Conservation (phyloP, 2,797 vertebrate genomes). For the Poeciliopsis presidionis region DNA sequence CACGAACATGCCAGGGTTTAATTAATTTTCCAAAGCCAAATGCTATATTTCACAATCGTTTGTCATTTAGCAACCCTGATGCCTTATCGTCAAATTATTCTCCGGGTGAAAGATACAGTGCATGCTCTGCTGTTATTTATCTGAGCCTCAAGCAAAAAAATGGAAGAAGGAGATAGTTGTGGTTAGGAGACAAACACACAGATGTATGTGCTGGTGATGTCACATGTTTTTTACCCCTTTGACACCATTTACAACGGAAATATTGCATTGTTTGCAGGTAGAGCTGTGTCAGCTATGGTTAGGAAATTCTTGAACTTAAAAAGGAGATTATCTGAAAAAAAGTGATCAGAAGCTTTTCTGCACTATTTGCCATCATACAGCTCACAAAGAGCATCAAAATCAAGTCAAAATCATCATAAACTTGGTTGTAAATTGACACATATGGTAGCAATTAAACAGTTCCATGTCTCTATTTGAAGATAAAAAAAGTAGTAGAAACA, state of each 20-base stretch:
- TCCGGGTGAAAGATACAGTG: constrained; percentile 2
- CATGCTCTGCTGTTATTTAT: not conserved
- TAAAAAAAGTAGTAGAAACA: not conserved
- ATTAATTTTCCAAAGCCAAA: constrained; percentile 13
- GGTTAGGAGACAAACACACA: constrained; percentile 35
- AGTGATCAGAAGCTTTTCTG: not conserved
- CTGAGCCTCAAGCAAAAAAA: constrained; percentile 6
- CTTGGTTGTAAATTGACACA: constrained; percentile 8
- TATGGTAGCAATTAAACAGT: constrained; percentile 17
- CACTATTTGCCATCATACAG: not conserved
- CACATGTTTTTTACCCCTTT: constrained; percentile 36
- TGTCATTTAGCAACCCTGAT: constrained; percentile 21
- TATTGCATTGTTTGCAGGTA: constrained; percentile 22
- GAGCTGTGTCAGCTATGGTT: not conserved
- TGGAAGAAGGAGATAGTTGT: constrained; percentile 5
- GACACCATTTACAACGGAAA: constrained; percentile 28
- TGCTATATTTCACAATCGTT: constrained; percentile 3
- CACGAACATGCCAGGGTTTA: constrained; percentile 7
- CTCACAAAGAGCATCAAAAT: not conserved
- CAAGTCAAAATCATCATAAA: not conserved
- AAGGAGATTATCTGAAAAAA: not conserved
- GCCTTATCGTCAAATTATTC: not conserved
- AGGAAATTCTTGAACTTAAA: constrained; percentile 13
- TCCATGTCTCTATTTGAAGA: constrained; percentile 6
- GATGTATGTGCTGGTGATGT: constrained; percentile 34